Evolutionary conservation across 2,797 vertebrate genomes (phyloP).

Genomic region (Sebastes variabilis): DNA sequence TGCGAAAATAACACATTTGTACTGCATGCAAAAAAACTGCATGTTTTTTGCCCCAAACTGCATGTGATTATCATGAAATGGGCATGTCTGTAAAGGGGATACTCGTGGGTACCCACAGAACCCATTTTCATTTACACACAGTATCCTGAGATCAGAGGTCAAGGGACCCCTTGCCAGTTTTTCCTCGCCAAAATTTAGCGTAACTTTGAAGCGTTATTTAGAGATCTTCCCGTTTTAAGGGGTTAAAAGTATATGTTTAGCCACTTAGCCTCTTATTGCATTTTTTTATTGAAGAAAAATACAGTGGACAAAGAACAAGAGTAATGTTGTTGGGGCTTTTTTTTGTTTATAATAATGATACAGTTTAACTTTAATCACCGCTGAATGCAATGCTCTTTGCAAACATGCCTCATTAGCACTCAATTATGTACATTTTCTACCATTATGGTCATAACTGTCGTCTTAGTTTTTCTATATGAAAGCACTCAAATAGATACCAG

Average conservation of each 20-base stretch:
- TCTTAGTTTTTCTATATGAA: conserved; percentile 38
- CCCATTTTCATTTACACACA: no score
- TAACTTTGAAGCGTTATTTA: no score
- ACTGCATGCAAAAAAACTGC: no score
- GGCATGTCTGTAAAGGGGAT: no score
- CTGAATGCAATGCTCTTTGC: conserved; percentile 13
- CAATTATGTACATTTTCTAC: conserved; percentile 37
- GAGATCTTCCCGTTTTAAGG: no score
- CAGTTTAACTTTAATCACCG: conserved; percentile 16
- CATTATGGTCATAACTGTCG: conserved; percentile 15
- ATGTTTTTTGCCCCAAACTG: no score
- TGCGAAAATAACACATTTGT: no score
- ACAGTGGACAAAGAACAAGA: conserved; percentile 11
- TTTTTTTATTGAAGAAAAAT: conserved; percentile 15
- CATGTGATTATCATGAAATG: no score
- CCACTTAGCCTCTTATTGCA: neutral
- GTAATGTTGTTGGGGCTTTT: neutral
- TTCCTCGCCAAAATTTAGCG: no score
- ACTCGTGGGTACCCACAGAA: no score
- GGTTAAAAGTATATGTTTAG: neutral
- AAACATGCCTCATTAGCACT: conserved; percentile 38
- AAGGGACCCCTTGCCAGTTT: no score
- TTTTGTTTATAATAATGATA: conserved; percentile 4
- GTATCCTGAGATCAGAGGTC: no score
- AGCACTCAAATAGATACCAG: conserved; percentile 55